Conservation (phyloP, 2,888 invertebrate species). For the Mesorhabditis belari region DNA sequence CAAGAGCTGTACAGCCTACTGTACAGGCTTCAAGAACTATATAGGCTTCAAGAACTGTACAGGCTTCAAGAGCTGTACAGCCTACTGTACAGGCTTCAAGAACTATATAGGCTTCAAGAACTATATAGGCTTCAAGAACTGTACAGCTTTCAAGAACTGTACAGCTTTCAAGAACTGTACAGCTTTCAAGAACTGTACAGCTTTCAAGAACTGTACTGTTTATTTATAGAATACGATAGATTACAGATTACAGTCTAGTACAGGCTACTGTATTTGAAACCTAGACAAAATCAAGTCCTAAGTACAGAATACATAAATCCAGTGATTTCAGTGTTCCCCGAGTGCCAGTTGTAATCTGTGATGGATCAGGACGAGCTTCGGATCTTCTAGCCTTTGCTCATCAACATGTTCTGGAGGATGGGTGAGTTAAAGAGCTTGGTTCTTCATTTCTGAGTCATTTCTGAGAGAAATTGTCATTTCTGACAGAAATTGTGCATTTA, state of each 20-base stretch:
- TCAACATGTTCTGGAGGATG: constrained; percentile 63
- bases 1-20: too few relatives aligned
- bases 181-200: too few relatives aligned
- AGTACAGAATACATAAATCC: not conserved
- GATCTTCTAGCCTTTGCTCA: constrained; percentile 88
- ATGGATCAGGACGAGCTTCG: constrained; percentile 83
- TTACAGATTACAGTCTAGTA: not conserved
- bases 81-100: too few relatives aligned
- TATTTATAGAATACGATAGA: not conserved
- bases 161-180: too few relatives aligned
- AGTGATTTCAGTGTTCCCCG: constrained; percentile 21
- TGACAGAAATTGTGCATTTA: not conserved
- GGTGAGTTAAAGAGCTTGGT: constrained; percentile 19
- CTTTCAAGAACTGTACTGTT: not conserved
- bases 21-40: too few relatives aligned
- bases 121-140: too few relatives aligned
- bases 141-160: too few relatives aligned
- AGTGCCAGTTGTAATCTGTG: constrained; percentile 70
- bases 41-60: too few relatives aligned
- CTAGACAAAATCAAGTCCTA: not conserved
- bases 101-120: too few relatives aligned
- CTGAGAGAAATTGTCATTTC: not conserved
- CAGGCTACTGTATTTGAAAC: not conserved
- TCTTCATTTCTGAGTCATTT: not conserved
- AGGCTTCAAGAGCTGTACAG: too few relatives aligned